A percentile compares a stretch with the other conserved stretches of the same genome.
These are phyloP conservation scores for Bagarius yarrelli DNA, from an alignment of 2,113 vertebrate species.

Conservation along the genomic window DNA sequence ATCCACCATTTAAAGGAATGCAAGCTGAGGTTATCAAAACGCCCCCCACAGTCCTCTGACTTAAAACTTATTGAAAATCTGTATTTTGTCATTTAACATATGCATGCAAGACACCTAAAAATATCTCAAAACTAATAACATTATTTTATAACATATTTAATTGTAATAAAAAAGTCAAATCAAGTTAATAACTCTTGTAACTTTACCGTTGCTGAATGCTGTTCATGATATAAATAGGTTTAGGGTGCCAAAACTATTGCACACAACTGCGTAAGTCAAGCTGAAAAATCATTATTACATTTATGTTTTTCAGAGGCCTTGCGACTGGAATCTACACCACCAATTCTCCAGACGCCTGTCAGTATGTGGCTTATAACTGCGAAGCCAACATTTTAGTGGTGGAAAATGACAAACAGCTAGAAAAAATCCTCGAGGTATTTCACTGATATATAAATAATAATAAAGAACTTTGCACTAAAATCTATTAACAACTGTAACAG, in stretches of 20 bases:
- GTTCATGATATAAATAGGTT: not conserved
- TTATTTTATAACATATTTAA: not conserved
- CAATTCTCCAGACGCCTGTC: conserved; percentile 73
- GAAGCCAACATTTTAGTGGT: conserved; percentile 74
- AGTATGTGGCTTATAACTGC: conserved; percentile 68
- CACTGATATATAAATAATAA: not conserved
- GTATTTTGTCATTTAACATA: not conserved
- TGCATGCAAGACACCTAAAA: not conserved
- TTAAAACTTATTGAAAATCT: not conserved
- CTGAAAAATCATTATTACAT: not conserved
- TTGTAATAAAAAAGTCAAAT: too few relatives aligned
- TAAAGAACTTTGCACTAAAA: not conserved
- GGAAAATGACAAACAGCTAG: conserved; percentile 74
- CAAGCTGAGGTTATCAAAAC: not conserved
- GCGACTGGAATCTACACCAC: conserved; percentile 75
- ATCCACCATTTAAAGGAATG: not conserved
- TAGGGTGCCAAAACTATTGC: not conserved
- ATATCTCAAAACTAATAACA: not conserved
- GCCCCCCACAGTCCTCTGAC: not conserved
- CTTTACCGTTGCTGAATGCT: too few relatives aligned
- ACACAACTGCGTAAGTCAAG: not conserved
- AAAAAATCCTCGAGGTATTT: conserved; percentile 74
- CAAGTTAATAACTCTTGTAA: too few relatives aligned
- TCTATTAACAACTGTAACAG: not conserved
- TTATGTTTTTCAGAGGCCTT: conserved; percentile 64